phyloP scores from a whole-genome alignment of 2,888 invertebrate species.

The Diploptera punctata region DNA sequence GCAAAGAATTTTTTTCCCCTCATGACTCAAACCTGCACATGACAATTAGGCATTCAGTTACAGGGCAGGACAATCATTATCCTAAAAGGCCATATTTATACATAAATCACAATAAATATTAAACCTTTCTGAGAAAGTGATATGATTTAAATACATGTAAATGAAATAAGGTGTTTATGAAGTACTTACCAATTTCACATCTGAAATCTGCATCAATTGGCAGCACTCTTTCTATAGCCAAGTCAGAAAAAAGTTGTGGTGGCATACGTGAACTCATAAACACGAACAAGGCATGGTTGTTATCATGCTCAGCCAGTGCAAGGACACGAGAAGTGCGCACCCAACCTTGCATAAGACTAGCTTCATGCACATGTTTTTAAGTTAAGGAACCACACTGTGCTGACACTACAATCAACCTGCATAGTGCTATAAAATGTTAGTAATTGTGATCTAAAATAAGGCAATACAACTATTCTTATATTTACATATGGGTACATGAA shows the following conservation, averaged over 20 bases:
- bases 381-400: slow-evolving; percentile 21
- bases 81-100: no score
- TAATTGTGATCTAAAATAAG: no score
- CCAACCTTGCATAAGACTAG: slow-evolving; percentile 60
- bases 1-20: no score
- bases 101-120: no score
- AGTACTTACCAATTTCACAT: slow-evolving; percentile 70
- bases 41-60: no score
- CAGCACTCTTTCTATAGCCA: slow-evolving; percentile 80
- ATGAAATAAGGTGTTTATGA: no score
- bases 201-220: slow-evolving; percentile 82
- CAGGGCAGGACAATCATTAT: no score
- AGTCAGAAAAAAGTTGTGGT: slow-evolving; percentile 75
- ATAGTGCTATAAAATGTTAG: no score
- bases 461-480: background rate
- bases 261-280: slow-evolving; percentile 66
- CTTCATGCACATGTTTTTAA: slow-evolving; percentile 50
- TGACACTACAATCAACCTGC: no score
- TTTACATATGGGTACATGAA: slow-evolving; percentile 18
- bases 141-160: no score
- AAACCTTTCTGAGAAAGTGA: no score
- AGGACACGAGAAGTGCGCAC: slow-evolving; percentile 61
- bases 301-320: slow-evolving; percentile 64
- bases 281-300: slow-evolving; percentile 63
- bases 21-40: no score